A percentile compares a stretch with the other conserved stretches of the same genome.
These are phyloP conservation scores for Serripes groenlandicus DNA, from an alignment of 2,888 invertebrate genomes.

Conservation along the genomic window DNA sequence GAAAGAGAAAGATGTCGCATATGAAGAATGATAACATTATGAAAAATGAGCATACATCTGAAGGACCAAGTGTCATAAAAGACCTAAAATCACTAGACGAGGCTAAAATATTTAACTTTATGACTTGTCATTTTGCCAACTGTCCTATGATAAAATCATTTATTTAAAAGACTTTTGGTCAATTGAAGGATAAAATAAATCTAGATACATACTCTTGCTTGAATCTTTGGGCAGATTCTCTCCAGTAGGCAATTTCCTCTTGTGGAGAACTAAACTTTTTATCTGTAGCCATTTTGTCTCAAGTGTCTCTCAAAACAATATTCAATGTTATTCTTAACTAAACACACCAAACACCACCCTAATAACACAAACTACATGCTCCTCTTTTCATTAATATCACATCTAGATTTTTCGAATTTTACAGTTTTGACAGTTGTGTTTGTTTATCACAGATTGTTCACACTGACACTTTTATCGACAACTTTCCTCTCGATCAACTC, in stretches of 20 bases:
- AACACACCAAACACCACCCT: background rate
- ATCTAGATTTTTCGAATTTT: background rate
- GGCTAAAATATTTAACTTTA: no score
- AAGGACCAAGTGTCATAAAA: no score
- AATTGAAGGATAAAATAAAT: no score
- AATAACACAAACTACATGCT: background rate
- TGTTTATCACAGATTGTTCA: background rate
- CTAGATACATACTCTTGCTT: constrained; percentile 81
- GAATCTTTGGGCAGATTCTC: constrained; percentile 75
- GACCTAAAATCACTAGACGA: no score
- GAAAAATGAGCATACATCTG: no score
- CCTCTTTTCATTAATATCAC: background rate
- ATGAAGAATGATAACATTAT: no score
- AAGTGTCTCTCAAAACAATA: background rate
- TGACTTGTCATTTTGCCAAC: no score
- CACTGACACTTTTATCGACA: background rate
- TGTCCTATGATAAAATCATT: no score
- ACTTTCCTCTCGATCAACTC: no score
- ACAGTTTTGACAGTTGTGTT: constrained; percentile 21
- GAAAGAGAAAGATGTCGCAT: no score
- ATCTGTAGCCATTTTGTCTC: constrained; percentile 72
- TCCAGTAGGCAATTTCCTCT: constrained; percentile 78
- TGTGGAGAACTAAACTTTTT: constrained; percentile 78
- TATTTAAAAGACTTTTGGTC: no score
- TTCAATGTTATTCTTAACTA: background rate